phyloP scores from a whole-genome alignment of 1,140 invertebrate genomes.

The Kradibia gibbosae region DNA sequence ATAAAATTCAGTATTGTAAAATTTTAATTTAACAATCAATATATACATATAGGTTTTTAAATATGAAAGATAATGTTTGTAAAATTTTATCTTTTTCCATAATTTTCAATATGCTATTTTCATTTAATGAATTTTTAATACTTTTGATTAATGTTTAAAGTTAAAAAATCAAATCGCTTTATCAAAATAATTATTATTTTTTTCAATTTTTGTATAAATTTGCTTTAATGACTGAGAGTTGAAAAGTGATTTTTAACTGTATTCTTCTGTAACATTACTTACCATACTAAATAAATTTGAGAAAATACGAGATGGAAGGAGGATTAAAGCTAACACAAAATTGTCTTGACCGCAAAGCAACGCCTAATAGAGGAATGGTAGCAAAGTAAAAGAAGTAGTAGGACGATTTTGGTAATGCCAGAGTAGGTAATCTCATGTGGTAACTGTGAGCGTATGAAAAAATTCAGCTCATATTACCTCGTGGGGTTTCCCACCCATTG shows the following conservation, averaged over 20 bases:
- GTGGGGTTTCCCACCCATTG: slow-evolving; percentile 79
- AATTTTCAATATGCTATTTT: not conserved
- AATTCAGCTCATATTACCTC: slow-evolving; percentile 80
- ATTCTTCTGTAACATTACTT: not conserved
- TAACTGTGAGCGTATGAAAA: slow-evolving; percentile 86
- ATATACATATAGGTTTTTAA: not conserved
- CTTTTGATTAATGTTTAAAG: not conserved
- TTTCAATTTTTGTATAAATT: slow-evolving; percentile 16
- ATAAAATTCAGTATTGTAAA: not conserved
- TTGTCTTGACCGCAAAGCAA: slow-evolving; percentile 24
- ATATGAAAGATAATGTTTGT: not conserved
- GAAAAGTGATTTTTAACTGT: not conserved
- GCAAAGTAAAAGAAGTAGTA: slow-evolving; percentile 28
- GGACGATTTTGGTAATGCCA: slow-evolving; percentile 67
- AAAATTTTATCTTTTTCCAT: not conserved
- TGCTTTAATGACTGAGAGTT: slow-evolving; percentile 23
- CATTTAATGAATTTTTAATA: not conserved
- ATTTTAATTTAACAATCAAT: not conserved
- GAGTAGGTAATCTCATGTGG: slow-evolving; percentile 89
- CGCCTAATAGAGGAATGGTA: slow-evolving; percentile 17
- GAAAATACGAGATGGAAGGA: slow-evolving; percentile 53
- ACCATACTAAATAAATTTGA: slow-evolving; percentile 46
- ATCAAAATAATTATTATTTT: not conserved
- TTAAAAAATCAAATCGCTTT: not conserved
- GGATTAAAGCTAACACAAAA: slow-evolving; percentile 45